A percentile compares a stretch with the other conserved stretches of the same genome.
Conservation (phyloP, 2,888 invertebrate species). For the Argynnis bischoffii region DNA sequence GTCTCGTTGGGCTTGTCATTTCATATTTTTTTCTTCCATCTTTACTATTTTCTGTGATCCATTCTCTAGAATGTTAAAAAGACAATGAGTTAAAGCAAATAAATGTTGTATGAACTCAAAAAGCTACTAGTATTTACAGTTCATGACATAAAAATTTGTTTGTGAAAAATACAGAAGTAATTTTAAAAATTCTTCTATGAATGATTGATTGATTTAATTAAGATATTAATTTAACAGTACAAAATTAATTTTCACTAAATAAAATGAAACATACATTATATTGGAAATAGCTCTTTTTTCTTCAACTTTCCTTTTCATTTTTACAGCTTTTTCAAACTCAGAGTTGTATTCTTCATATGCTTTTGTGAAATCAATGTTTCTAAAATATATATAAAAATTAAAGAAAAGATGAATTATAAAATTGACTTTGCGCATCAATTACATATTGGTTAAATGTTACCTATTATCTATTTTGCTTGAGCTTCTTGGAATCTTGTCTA, state of each 20-base stretch:
- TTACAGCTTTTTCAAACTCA: conserved; percentile 63
- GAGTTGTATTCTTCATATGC: conserved; percentile 63
- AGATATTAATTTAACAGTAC: conserved; percentile 1
- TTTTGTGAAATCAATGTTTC: conserved; percentile 56
- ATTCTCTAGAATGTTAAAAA: conserved; percentile 77
- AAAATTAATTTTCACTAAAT: conserved; percentile 11
- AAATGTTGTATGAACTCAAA: background rate
- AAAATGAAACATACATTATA: conserved; percentile 60
- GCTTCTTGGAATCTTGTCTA: conserved; percentile 86
- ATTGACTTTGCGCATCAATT: background rate
- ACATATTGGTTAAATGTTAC: conserved; percentile 46
- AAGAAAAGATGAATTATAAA: background rate
- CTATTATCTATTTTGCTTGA: conserved; percentile 51
- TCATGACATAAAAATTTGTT: too few relatives aligned
- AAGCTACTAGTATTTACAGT: too few relatives aligned
- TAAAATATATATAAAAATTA: conserved; percentile 41
- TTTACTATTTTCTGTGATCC: conserved; percentile 87
- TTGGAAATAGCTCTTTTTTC: conserved; percentile 64
- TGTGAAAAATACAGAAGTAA: too few relatives aligned
- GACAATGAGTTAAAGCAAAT: background rate
- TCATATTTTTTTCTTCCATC: conserved; percentile 86
- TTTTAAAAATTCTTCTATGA: too few relatives aligned
- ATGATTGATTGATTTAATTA: background rate
- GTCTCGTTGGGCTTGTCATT: conserved; percentile 85
- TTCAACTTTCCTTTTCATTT: conserved; percentile 66